phyloP scores from a whole-genome alignment of 2,797 vertebrate genomes.

The Hephaestus fuliginosus region DNA sequence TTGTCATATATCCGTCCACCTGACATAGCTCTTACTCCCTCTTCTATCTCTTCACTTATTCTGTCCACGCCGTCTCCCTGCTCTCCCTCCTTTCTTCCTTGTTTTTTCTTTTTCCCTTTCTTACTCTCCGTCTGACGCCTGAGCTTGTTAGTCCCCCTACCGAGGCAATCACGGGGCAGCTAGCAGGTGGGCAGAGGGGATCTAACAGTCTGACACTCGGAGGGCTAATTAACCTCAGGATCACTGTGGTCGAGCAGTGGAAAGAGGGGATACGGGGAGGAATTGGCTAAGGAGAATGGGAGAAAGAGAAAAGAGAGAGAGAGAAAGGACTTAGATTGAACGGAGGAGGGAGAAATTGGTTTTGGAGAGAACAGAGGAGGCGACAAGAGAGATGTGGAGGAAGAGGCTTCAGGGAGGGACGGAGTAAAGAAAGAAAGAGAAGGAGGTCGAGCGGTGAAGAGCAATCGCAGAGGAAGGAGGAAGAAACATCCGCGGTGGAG shows the following conservation, averaged over 20 bases:
- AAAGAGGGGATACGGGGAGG: constrained; percentile 16
- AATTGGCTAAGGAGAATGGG: neutral
- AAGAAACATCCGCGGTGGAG: neutral
- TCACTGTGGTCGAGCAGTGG: constrained; percentile 42
- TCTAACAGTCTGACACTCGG: constrained; percentile 64
- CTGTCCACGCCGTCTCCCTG: constrained; percentile 1
- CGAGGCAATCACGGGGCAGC: constrained; percentile 65
- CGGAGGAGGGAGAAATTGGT: neutral
- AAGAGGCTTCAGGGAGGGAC: neutral
- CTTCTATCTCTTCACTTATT: constrained; percentile 10
- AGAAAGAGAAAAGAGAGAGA: neutral
- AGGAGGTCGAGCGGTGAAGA: constrained; percentile 11
- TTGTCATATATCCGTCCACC: neutral
- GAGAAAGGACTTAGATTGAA: constrained; percentile 7
- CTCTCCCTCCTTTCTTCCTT: neutral
- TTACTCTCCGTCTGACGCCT: constrained; percentile 8
- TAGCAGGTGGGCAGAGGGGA: constrained; percentile 49
- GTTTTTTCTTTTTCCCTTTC: neutral
- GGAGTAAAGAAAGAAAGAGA: neutral
- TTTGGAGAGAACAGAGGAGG: neutral
- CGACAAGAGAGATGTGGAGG: neutral
- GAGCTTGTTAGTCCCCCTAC: constrained; percentile 60
- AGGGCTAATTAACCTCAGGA: constrained; percentile 76
- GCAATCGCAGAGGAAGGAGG: constrained; percentile 4
- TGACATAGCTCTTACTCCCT: neutral